Evolutionary conservation across 2,888 invertebrate species (phyloP).

Genomic region (Carpatolechia fugitivella): DNA sequence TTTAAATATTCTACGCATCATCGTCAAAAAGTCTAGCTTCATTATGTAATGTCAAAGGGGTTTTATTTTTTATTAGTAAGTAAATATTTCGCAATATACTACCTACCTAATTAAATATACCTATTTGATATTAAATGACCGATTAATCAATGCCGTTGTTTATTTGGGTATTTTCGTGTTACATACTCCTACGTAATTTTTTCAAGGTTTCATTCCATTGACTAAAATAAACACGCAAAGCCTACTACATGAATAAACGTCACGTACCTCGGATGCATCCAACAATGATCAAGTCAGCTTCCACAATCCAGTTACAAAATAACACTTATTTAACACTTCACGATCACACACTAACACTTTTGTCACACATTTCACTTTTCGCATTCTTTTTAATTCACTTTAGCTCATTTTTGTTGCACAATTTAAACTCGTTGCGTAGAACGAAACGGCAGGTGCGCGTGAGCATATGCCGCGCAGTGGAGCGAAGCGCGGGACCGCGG

Average conservation of each 20-base stretch:
- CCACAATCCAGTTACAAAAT: not conserved
- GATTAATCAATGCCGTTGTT: not conserved
- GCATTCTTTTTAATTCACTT: not conserved
- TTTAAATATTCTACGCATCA: too few relatives aligned
- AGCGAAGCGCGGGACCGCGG: not conserved
- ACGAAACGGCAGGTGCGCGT: not conserved
- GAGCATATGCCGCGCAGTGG: constrained; percentile 1
- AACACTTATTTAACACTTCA: not conserved
- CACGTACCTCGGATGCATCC: constrained; percentile 5
- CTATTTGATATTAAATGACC: too few relatives aligned
- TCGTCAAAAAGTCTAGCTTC: too few relatives aligned
- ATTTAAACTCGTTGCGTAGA: not conserved
- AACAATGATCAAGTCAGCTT: not conserved
- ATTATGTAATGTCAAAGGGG: too few relatives aligned
- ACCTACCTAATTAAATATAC: too few relatives aligned
- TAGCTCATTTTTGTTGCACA: not conserved
- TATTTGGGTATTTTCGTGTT: not conserved
- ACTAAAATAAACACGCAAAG: not conserved
- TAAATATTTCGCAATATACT: too few relatives aligned
- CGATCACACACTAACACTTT: not conserved
- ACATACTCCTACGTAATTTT: not conserved
- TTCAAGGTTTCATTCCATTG: not conserved
- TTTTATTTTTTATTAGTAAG: too few relatives aligned
- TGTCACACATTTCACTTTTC: not conserved
- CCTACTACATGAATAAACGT: not conserved